Percentiles rank a stretch among this genome's conserved stretches.
phyloP scores from a whole-genome alignment of 2,888 invertebrate species.

The Drosophila birchii region DNA sequence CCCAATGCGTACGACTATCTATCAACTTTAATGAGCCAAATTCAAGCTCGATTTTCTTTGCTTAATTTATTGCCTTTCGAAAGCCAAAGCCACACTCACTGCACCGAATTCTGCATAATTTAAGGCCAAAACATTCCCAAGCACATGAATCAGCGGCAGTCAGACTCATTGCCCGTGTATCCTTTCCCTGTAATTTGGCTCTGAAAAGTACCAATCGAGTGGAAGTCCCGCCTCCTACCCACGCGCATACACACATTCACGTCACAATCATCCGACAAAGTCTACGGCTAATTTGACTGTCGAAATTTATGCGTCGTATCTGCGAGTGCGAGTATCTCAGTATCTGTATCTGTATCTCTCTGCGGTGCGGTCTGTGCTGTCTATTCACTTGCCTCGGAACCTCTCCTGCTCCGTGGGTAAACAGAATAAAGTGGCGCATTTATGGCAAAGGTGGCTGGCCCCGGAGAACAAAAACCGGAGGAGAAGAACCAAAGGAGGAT shows the following conservation, averaged over 20 bases:
- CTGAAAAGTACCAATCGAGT: slow-evolving; percentile 36
- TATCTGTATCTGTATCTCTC: slow-evolving; percentile 31
- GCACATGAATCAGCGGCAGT: slow-evolving; percentile 33
- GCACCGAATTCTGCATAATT: slow-evolving; percentile 23
- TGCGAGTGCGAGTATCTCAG: slow-evolving; percentile 24
- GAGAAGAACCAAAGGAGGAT: slow-evolving; percentile 8
- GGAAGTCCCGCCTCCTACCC: slow-evolving; percentile 30
- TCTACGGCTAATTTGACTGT: slow-evolving; percentile 72
- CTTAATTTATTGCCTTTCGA: not conserved
- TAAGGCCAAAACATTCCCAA: slow-evolving; percentile 18
- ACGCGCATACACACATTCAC: slow-evolving; percentile 7
- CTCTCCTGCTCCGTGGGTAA: slow-evolving; percentile 54
- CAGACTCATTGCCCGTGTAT: slow-evolving; percentile 20
- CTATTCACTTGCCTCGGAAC: slow-evolving; percentile 10
- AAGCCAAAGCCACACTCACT: not conserved
- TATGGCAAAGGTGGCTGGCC: slow-evolving; percentile 72
- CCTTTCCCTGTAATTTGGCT: slow-evolving; percentile 40
- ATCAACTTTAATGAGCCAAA: slow-evolving; percentile 14
- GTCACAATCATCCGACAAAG: slow-evolving; percentile 23
- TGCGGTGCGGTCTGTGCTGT: slow-evolving; percentile 11
- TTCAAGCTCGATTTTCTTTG: slow-evolving; percentile 8
- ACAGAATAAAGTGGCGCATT: slow-evolving; percentile 78
- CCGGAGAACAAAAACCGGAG: slow-evolving; percentile 1
- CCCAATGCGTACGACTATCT: not conserved
- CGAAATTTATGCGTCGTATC: slow-evolving; percentile 68